Percentiles rank a stretch among this genome's conserved stretches.
Conservation (phyloP, 2,888 invertebrate species). For the Dryocosmus kuriphilus region DNA sequence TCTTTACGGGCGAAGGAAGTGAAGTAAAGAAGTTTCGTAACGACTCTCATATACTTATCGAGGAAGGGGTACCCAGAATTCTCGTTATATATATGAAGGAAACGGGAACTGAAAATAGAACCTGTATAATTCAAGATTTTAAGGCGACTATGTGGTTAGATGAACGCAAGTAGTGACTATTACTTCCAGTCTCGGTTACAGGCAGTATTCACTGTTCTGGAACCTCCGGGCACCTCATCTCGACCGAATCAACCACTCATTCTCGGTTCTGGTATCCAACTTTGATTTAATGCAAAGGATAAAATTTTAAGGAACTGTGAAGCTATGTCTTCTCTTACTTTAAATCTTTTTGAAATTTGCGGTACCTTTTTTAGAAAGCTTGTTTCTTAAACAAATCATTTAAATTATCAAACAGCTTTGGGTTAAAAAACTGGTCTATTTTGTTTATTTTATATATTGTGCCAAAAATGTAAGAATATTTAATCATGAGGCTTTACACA, state of each 20-base stretch:
- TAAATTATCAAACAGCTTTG: no score
- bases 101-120: slow-evolving; percentile 40
- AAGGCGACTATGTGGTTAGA: slow-evolving; percentile 42
- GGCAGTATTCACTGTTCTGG: slow-evolving; percentile 20
- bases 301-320: no score
- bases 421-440: no score
- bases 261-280: neutral
- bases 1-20: slow-evolving; percentile 25
- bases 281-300: no score
- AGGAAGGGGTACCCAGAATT: slow-evolving; percentile 25
- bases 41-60: slow-evolving; percentile 18
- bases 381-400: no score
- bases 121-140: slow-evolving; percentile 46
- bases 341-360: no score
- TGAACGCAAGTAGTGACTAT: slow-evolving; percentile 42
- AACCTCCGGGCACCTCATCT: slow-evolving; percentile 14
- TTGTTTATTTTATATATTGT: no score
- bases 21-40: slow-evolving; percentile 34
- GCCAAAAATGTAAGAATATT: no score
- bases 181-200: slow-evolving; percentile 12
- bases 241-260: slow-evolving; percentile 9
- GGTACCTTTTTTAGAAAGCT: no score
- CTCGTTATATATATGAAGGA: slow-evolving; percentile 36
- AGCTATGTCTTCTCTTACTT: no score
- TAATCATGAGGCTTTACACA: no score